Percentiles rank a stretch among this genome's conserved stretches.
phyloP scores from a whole-genome alignment of 2,888 invertebrate genomes.

The Bimastos eiseni region DNA sequence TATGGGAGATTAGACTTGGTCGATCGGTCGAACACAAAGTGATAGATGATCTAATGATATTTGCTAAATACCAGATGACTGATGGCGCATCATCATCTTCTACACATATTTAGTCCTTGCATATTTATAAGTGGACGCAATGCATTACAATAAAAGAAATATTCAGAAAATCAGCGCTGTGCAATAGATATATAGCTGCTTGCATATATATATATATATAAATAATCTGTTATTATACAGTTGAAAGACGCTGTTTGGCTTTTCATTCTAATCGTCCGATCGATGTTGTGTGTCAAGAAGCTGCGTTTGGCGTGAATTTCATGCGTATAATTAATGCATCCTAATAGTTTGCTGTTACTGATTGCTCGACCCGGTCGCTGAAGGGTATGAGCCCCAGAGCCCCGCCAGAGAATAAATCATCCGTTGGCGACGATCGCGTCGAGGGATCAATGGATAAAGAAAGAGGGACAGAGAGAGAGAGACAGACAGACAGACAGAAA shows the following conservation, averaged over 20 bases:
- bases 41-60: slow-evolving; percentile 6
- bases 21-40: not conserved
- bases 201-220: not conserved
- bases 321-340: not conserved
- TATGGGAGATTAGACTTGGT: not conserved
- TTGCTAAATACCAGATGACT: not conserved
- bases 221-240: not conserved
- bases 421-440: not conserved
- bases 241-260: not conserved
- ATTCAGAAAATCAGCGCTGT: not conserved
- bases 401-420: not conserved
- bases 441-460: not conserved
- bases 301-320: not conserved
- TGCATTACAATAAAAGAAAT: not conserved
- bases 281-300: slow-evolving; percentile 3
- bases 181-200: not conserved
- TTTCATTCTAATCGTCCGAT: not conserved
- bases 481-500: not conserved
- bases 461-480: not conserved
- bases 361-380: not conserved
- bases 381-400: not conserved
- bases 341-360: slow-evolving; percentile 13
- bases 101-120: not conserved
- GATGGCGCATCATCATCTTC: slow-evolving; percentile 1
- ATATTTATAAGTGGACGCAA: not conserved